Evolutionary conservation across 2,113 vertebrate genomes (phyloP).

Genomic region (Catharus minimus): DNA sequence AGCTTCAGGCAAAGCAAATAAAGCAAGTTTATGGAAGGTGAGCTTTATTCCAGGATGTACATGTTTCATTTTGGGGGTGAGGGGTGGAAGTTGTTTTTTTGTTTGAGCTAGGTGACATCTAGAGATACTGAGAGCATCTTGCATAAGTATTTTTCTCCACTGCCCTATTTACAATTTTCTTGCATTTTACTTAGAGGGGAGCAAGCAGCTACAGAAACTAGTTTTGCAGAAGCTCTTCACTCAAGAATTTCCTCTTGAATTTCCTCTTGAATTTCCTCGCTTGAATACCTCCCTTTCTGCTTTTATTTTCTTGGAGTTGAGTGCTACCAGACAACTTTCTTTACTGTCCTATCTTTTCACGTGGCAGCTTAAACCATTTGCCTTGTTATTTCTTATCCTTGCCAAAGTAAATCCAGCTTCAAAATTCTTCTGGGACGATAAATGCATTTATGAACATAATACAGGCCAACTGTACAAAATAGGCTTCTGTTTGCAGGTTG

Average conservation of each 20-base stretch:
- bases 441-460: neutral
- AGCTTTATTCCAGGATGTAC: neutral
- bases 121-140: neutral
- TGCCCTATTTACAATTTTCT: neutral
- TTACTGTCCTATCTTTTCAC: neutral
- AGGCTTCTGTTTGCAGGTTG: neutral
- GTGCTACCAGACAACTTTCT: neutral
- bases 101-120: neutral
- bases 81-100: neutral
- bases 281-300: neutral
- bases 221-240: conserved; percentile 11
- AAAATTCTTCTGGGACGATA: neutral
- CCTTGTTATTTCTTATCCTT: neutral
- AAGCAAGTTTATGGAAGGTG: neutral
- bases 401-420: neutral
- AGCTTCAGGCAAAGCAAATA: neutral
- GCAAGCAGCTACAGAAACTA: neutral
- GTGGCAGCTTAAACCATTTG: neutral
- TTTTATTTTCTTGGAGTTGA: neutral
- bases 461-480: neutral
- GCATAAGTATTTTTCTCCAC: neutral
- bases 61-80: neutral
- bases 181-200: neutral
- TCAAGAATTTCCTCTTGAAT: neutral
- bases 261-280: neutral